phyloP scores from a whole-genome alignment of 37 sponge, comb jelly and placozoan genomes.

The Beroe forskalii region DNA sequence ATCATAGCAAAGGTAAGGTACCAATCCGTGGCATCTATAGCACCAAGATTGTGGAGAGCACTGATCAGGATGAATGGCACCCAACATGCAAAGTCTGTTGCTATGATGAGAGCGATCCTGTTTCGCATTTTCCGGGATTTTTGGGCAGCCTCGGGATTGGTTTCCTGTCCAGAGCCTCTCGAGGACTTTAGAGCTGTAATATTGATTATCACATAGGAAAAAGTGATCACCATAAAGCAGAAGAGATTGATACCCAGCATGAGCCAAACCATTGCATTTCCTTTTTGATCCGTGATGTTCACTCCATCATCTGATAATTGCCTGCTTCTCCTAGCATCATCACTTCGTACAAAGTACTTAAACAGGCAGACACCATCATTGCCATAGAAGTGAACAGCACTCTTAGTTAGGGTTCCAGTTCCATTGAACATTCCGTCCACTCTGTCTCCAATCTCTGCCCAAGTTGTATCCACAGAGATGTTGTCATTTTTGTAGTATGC shows the following conservation, averaged over 20 bases:
- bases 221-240: not conserved
- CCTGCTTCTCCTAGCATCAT: slow-evolving; percentile 8
- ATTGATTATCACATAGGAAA: not conserved
- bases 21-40: slow-evolving; percentile 2
- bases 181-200: not conserved
- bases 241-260: not conserved
- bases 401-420: not conserved
- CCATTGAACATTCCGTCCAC: slow-evolving; percentile 17
- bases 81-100: slow-evolving; percentile 2
- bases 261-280: not conserved
- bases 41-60: not conserved
- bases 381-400: slow-evolving; percentile 12
- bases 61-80: slow-evolving; percentile 10
- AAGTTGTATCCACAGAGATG: not conserved
- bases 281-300: not conserved
- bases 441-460: not conserved
- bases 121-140: not conserved
- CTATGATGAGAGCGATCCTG: not conserved
- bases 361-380: not conserved
- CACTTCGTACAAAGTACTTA: slow-evolving; percentile 23
- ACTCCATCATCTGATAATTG: not conserved
- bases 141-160: not conserved
- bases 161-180: not conserved
- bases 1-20: not conserved
- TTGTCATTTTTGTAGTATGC: not conserved